These are phyloP conservation scores for Potamilus streckersoni DNA, from an alignment of 1,140 invertebrate genomes.

Conservation along the genomic window DNA sequence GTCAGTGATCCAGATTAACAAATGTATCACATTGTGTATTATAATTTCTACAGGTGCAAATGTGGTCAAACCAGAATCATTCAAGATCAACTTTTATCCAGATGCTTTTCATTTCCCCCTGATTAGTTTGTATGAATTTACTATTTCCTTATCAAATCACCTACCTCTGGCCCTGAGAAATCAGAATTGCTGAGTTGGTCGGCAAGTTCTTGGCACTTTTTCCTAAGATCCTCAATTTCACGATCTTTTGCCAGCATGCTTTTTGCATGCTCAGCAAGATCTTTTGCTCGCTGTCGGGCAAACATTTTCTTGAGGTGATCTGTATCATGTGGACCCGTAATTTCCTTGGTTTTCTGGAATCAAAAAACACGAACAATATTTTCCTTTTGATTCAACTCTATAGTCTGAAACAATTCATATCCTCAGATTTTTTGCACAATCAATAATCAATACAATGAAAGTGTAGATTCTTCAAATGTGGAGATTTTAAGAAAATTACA, in stretches of 20 bases:
- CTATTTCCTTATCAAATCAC: too few species aligned
- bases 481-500: too few species aligned
- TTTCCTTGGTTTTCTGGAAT: slow-evolving; percentile 44
- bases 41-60: too few species aligned
- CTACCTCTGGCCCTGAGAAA: slow-evolving; percentile 51
- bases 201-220: slow-evolving; percentile 66
- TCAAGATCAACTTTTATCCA: too few species aligned
- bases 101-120: too few species aligned
- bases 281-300: slow-evolving; percentile 64
- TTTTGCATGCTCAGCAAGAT: slow-evolving; percentile 63
- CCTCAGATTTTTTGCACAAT: too few species aligned
- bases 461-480: too few species aligned
- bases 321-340: slow-evolving; percentile 42
- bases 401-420: not conserved
- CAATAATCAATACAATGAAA: too few species aligned
- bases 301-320: slow-evolving; percentile 67
- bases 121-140: too few species aligned
- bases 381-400: not conserved
- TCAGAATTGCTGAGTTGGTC: slow-evolving; percentile 58
- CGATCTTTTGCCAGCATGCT: slow-evolving; percentile 63
- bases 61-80: too few species aligned
- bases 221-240: slow-evolving; percentile 67
- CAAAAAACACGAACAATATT: slow-evolving; percentile 6
- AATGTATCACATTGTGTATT: too few species aligned
- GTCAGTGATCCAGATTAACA: too few species aligned